These are phyloP conservation scores for Cinclus mexicanus DNA, from an alignment of 2,113 vertebrate species.

Conservation along the genomic window DNA sequence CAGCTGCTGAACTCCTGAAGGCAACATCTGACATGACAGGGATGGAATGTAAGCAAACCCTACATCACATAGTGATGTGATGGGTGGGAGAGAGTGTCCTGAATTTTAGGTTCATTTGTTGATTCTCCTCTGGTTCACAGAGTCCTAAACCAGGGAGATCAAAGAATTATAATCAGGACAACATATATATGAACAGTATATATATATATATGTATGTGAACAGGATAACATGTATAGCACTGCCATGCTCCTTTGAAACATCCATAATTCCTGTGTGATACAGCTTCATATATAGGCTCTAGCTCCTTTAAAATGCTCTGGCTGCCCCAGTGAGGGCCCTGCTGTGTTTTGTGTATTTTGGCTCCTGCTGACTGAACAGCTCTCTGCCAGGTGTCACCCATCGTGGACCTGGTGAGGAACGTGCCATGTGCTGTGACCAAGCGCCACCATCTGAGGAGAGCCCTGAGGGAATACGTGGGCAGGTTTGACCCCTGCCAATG, in stretches of 20 bases:
- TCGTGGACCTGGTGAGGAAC: slow-evolving; percentile 82
- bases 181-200: background rate
- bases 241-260: background rate
- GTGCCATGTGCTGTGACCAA: slow-evolving; percentile 87
- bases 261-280: background rate
- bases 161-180: background rate
- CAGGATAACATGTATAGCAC: background rate
- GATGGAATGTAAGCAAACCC: background rate
- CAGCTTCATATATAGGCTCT: too few relatives aligned
- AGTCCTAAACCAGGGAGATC: background rate
- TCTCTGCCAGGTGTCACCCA: slow-evolving; percentile 76
- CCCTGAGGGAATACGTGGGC: slow-evolving; percentile 77
- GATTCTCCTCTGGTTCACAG: background rate
- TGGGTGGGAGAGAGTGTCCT: background rate
- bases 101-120: background rate
- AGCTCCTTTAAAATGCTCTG: background rate
- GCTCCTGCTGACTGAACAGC: background rate
- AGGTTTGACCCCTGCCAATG: slow-evolving; percentile 87
- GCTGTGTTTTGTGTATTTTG: too few relatives aligned
- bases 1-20: background rate
- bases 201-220: too few relatives aligned
- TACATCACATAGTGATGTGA: background rate
- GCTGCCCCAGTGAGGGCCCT: background rate
- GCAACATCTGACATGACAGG: background rate
- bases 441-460: slow-evolving; percentile 81